phyloP scores from a whole-genome alignment of 2,888 invertebrate genomes.

The Andrena haemorrhoa region DNA sequence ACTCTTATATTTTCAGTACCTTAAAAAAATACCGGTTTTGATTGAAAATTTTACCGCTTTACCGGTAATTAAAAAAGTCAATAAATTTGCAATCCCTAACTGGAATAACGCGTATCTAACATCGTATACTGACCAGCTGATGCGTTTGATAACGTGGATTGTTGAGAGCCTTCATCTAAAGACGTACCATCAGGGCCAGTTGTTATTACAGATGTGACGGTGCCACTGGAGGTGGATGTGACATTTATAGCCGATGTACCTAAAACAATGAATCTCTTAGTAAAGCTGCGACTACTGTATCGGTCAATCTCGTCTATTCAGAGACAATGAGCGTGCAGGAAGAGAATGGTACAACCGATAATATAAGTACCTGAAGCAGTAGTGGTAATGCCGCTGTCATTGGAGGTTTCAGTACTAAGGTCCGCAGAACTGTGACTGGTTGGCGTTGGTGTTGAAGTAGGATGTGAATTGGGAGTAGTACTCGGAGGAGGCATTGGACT shows the following conservation, averaged over 20 bases:
- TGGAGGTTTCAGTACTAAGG: slow-evolving; percentile 82
- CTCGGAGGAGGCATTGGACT: slow-evolving; percentile 87
- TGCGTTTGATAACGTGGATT: slow-evolving; percentile 96
- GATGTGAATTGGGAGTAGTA: slow-evolving; percentile 86
- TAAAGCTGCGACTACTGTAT: background rate
- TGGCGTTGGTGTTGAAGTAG: slow-evolving; percentile 78
- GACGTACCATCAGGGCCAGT: slow-evolving; percentile 96
- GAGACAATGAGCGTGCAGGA: no score
- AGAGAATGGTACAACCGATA: background rate
- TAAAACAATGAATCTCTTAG: slow-evolving; percentile 48
- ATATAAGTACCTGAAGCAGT: slow-evolving; percentile 86
- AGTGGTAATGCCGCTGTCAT: slow-evolving; percentile 88
- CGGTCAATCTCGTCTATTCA: no score
- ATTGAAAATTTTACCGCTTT: no score
- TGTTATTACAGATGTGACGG: slow-evolving; percentile 94
- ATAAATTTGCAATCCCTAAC: no score
- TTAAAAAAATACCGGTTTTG: background rate
- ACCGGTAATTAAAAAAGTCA: no score
- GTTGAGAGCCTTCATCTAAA: slow-evolving; percentile 96
- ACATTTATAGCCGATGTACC: slow-evolving; percentile 84
- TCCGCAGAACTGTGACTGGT: slow-evolving; percentile 81
- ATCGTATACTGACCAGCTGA: slow-evolving; percentile 90
- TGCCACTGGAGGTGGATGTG: slow-evolving; percentile 86
- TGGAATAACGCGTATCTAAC: background rate
- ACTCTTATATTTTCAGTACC: no score